phyloP scores from a whole-genome alignment of 2,888 invertebrate species.

The Drosophila pseudotalamancana region DNA sequence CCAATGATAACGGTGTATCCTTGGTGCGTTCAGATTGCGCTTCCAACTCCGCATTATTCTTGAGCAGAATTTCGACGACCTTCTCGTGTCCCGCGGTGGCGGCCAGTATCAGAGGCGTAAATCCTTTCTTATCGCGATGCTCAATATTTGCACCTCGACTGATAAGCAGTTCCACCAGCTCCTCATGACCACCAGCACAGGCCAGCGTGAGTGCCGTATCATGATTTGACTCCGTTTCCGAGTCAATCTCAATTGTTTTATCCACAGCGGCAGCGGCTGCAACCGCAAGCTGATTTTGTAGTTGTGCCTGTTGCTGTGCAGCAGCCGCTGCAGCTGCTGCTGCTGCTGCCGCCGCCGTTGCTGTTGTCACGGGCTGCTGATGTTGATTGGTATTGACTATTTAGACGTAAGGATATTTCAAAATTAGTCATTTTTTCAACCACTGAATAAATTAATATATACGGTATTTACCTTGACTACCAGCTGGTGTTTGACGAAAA shows the following conservation, averaged over 20 bases:
- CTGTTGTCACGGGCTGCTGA: constrained; percentile 60
- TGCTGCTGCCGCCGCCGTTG: constrained; percentile 65
- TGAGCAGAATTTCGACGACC: constrained; percentile 95
- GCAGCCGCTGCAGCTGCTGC: constrained; percentile 82
- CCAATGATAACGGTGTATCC: constrained; percentile 98
- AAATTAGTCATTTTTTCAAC: background rate
- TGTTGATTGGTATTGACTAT: constrained; percentile 80
- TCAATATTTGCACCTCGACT: constrained; percentile 98
- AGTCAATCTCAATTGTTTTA: constrained; percentile 96
- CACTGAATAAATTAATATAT: background rate
- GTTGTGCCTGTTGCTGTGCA: constrained; percentile 78
- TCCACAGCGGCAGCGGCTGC: constrained; percentile 85
- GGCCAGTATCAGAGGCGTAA: constrained; percentile 98
- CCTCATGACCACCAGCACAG: constrained; percentile 98
- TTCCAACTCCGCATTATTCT: constrained; percentile 98
- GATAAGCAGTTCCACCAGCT: constrained; percentile 96
- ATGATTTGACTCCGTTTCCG: constrained; percentile 99
- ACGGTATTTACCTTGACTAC: constrained; percentile 81
- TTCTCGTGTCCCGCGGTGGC: constrained; percentile 98
- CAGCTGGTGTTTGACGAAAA: constrained; percentile 83
- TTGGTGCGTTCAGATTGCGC: constrained; percentile 99
- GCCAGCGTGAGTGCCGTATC: constrained; percentile 99
- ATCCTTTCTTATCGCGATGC: constrained; percentile 99
- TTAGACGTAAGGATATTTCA: background rate
- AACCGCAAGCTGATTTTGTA: constrained; percentile 75